These are phyloP conservation scores for Sminthopsis crassicaudata DNA, from an alignment of 2,113 vertebrate species.

Conservation along the genomic window DNA sequence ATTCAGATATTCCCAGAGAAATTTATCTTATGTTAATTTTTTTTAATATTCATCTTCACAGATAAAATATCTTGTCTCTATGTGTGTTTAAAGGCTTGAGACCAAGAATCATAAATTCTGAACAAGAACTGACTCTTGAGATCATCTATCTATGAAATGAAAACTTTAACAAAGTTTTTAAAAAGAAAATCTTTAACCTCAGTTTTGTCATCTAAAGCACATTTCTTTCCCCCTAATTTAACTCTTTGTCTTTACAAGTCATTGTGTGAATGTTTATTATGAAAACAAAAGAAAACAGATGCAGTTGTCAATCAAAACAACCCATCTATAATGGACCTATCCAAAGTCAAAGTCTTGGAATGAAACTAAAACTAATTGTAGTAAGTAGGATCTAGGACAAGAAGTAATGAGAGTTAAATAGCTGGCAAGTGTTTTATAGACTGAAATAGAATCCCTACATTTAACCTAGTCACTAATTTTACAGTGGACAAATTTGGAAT, in stretches of 20 bases:
- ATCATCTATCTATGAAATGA: neutral
- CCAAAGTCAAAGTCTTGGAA: neutral
- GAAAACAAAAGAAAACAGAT: neutral
- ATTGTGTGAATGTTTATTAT: neutral
- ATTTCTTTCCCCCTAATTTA: neutral
- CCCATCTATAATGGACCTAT: neutral
- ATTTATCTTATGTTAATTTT: neutral
- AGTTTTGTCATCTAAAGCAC: neutral
- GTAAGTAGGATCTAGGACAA: neutral
- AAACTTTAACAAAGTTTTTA: neutral
- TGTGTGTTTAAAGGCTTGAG: neutral
- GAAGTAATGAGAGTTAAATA: neutral
- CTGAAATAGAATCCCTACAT: slow-evolving; percentile 3
- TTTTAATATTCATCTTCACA: neutral
- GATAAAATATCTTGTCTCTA: neutral
- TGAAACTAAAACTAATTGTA: neutral
- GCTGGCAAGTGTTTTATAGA: slow-evolving; percentile 1
- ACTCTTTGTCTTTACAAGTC: neutral
- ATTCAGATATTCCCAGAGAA: neutral
- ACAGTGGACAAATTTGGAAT: slow-evolving; percentile 1
- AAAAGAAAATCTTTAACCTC: neutral
- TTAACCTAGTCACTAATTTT: slow-evolving; percentile 37
- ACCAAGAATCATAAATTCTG: neutral
- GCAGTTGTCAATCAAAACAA: neutral
- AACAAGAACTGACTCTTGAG: neutral